phyloP scores from a whole-genome alignment of 2,797 vertebrate genomes.

The Oreortyx pictus region DNA sequence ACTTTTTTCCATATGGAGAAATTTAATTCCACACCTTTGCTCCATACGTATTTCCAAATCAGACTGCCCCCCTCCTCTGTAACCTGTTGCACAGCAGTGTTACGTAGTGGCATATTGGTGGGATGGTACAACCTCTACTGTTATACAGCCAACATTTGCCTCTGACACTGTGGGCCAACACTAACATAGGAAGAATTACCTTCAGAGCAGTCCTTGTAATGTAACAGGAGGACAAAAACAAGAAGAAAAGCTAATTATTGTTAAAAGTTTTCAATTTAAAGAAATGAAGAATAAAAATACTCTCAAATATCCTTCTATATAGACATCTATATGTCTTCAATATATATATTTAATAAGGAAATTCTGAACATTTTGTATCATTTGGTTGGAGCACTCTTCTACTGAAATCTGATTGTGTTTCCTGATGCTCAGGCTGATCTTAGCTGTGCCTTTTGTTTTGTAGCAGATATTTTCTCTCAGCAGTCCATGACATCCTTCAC shows the following conservation, averaged over 20 bases:
- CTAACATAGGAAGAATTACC: no score
- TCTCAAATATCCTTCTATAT: background rate
- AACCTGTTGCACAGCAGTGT: background rate
- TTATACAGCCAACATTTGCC: no score
- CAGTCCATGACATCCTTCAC: accelerated
- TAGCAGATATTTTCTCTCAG: background rate
- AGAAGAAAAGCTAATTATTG: no score
- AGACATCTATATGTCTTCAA: background rate
- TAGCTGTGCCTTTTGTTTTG: background rate
- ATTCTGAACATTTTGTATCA: background rate
- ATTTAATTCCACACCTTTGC: background rate
- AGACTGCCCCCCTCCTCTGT: background rate
- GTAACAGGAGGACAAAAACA: background rate
- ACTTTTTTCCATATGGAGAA: background rate
- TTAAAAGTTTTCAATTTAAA: background rate
- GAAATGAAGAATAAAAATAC: background rate
- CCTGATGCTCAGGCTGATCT: background rate
- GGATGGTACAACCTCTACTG: no score
- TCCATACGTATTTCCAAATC: background rate
- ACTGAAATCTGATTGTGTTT: background rate
- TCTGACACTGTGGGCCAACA: no score
- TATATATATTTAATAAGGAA: background rate
- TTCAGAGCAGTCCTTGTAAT: no score
- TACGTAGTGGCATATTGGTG: no score
- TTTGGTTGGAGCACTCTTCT: background rate